Evolutionary conservation across 2,113 vertebrate genomes (phyloP).

Genomic region (Sakesphorus luctuosus): DNA sequence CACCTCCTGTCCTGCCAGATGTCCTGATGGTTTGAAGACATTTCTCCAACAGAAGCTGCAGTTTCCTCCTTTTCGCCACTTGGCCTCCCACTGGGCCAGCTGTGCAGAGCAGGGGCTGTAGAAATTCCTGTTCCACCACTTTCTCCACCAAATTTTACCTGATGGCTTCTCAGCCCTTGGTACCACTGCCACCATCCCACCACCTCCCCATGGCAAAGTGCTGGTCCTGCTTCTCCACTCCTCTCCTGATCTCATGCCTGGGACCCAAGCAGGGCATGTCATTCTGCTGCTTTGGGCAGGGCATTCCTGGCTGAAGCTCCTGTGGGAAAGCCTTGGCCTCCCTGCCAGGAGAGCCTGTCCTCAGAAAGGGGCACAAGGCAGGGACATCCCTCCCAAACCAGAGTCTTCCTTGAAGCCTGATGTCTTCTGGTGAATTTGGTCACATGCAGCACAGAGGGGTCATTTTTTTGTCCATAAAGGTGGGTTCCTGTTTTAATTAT

Average conservation of each 20-base stretch:
- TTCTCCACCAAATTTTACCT: not conserved
- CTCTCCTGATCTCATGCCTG: fast-evolving
- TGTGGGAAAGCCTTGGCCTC: not conserved
- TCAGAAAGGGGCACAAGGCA: not conserved
- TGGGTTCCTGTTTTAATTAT: not conserved
- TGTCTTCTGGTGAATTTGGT: not conserved
- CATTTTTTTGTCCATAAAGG: fast-evolving
- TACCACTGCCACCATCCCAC: not conserved
- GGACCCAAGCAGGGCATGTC: not conserved
- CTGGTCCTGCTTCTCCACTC: not conserved
- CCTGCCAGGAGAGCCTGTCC: not conserved
- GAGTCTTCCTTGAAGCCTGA: not conserved
- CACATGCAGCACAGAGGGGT: not conserved
- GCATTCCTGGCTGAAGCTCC: not conserved
- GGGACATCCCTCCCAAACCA: not conserved
- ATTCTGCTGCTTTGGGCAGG: not conserved
- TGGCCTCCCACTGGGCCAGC: fast-evolving
- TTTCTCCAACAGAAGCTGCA: not conserved
- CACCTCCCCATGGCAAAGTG: not conserved
- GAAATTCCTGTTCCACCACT: not conserved
- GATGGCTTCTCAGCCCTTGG: not conserved
- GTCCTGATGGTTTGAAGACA: not conserved
- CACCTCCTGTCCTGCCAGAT: not conserved
- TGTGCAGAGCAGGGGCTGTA: not conserved
- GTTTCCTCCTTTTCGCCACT: not conserved